Evolutionary conservation across 1,140 invertebrate genomes (phyloP).

Genomic region (Drosophila nigromelanica): DNA sequence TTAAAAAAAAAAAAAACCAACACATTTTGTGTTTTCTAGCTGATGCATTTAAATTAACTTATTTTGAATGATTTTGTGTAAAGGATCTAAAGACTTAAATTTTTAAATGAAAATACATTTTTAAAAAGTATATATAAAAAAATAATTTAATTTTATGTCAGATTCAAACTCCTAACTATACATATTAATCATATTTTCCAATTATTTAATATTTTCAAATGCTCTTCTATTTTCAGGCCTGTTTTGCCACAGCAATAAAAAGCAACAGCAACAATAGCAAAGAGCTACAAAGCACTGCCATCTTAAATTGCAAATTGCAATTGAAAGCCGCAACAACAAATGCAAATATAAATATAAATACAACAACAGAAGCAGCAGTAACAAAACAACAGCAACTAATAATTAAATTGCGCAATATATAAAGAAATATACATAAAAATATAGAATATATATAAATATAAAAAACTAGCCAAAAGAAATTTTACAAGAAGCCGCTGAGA

Average conservation of each 20-base stretch:
- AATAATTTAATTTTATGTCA: not conserved
- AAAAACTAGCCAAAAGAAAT: constrained; percentile 31
- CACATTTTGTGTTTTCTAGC: too few relatives aligned
- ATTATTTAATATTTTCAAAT: not conserved
- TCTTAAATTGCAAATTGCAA: constrained; percentile 25
- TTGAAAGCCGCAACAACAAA: constrained; percentile 25
- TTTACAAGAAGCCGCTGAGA: constrained; percentile 52
- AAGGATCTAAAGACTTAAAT: too few relatives aligned
- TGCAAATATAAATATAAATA: constrained; percentile 15
- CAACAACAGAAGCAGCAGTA: constrained; percentile 41
- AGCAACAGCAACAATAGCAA: constrained; percentile 62
- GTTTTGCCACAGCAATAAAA: constrained; percentile 48
- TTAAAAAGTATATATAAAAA: not conserved
- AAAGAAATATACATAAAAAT: constrained; percentile 16
- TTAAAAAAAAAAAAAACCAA: too few relatives aligned
- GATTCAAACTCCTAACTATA: not conserved
- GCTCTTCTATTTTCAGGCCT: constrained; percentile 31
- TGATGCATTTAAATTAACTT: too few relatives aligned
- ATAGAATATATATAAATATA: constrained; percentile 42
- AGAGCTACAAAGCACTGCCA: constrained; percentile 73
- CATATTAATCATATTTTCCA: not conserved
- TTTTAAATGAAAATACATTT: too few relatives aligned
- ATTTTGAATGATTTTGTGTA: too few relatives aligned
- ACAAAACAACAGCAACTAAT: constrained; percentile 49
- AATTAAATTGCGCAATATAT: constrained; percentile 51